These are phyloP conservation scores for Spodoptera littoralis DNA, from an alignment of 2,888 invertebrate genomes.

Conservation along the genomic window DNA sequence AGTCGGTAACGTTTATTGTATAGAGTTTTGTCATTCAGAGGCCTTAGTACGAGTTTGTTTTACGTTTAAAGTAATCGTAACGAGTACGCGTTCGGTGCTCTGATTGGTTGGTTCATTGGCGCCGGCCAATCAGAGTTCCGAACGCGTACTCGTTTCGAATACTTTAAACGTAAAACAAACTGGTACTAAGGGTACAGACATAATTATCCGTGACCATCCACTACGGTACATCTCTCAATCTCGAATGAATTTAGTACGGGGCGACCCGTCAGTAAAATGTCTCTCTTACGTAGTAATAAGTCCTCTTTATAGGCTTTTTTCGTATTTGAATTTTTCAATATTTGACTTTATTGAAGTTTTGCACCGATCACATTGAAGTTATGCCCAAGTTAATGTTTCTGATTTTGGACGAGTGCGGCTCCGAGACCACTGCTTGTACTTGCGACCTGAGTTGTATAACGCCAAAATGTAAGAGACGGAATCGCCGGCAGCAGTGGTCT, in stretches of 20 bases:
- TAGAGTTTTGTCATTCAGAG: slow-evolving; percentile 37
- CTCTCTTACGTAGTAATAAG: slow-evolving; percentile 68
- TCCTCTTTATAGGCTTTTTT: slow-evolving; percentile 70
- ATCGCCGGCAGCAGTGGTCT: slow-evolving; percentile 39
- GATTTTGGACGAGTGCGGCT: slow-evolving; percentile 52
- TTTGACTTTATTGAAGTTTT: slow-evolving; percentile 69
- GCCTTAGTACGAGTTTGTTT: no score
- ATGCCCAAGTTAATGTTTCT: slow-evolving; percentile 70
- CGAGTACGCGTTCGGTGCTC: no score
- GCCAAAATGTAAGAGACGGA: slow-evolving; percentile 13
- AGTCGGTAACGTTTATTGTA: slow-evolving; percentile 36
- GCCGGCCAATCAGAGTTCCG: no score
- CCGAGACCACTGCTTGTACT: slow-evolving; percentile 46
- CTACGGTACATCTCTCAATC: slow-evolving; percentile 41
- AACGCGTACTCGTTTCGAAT: no score
- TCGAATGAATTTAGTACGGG: slow-evolving; percentile 54
- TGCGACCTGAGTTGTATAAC: slow-evolving; percentile 17
- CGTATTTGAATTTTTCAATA: slow-evolving; percentile 56
- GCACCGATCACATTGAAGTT: slow-evolving; percentile 69
- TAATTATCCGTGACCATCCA: slow-evolving; percentile 29
- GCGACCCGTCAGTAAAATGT: slow-evolving; percentile 60
- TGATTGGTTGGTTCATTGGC: no score
- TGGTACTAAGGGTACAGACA: no score
- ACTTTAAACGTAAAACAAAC: no score
- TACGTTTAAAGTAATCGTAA: no score